Conservation (phyloP, 2,888 invertebrate species). For the Nomada ruficornis region DNA sequence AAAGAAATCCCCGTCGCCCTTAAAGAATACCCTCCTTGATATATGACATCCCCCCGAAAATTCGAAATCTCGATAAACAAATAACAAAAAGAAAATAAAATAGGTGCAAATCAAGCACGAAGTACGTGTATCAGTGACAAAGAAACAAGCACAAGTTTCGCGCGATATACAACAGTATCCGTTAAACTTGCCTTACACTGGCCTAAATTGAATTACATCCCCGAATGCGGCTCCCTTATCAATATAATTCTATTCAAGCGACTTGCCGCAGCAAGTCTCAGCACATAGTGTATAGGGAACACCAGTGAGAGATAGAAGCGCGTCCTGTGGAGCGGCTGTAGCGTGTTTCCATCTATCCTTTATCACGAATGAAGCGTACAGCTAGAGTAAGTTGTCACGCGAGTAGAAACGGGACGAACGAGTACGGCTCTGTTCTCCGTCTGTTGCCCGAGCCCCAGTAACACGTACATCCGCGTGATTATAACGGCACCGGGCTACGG, state of each 20-base stretch:
- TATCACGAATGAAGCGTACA: constrained; percentile 43
- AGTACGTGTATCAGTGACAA: not conserved
- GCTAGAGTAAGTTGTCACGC: constrained; percentile 45
- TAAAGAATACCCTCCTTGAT: not conserved
- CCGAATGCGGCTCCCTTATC: constrained; percentile 44
- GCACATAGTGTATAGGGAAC: constrained; percentile 23
- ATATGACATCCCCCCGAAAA: not conserved
- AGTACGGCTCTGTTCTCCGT: constrained; percentile 2
- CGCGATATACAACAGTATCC: not conserved
- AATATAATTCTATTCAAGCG: constrained; percentile 48
- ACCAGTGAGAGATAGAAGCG: constrained; percentile 28
- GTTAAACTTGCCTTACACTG: not conserved
- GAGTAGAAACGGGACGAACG: constrained; percentile 42
- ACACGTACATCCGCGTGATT: constrained; percentile 56
- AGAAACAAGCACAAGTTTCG: not conserved
- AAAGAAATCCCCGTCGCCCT: not conserved
- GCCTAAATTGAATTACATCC: constrained; percentile 33
- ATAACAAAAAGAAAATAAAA: no score
- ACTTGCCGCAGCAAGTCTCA: constrained; percentile 13
- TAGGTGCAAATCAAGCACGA: not conserved
- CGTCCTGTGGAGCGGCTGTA: constrained; percentile 3
- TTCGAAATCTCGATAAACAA: no score
- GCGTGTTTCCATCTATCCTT: constrained; percentile 47
- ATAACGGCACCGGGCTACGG: constrained; percentile 43
- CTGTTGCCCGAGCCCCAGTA: constrained; percentile 5